These are phyloP conservation scores for Ranitomeya variabilis DNA, from an alignment of 2,113 vertebrate species.

Conservation along the genomic window DNA sequence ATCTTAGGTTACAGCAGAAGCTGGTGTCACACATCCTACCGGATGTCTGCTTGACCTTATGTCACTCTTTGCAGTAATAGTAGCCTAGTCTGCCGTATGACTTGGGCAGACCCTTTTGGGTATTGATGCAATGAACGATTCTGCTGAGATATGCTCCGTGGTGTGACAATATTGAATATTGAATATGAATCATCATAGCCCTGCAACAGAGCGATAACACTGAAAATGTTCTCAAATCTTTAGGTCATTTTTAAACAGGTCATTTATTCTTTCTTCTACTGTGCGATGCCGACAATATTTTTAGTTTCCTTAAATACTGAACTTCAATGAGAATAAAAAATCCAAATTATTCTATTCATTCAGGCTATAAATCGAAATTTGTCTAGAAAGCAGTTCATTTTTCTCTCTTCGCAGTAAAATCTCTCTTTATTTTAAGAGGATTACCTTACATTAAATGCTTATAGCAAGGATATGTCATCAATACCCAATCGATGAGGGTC, in stretches of 20 bases:
- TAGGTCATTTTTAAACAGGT: not conserved
- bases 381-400: not conserved
- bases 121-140: not conserved
- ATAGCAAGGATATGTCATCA: not conserved
- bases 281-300: not conserved
- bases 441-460: not conserved
- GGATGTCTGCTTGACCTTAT: constrained; percentile 55
- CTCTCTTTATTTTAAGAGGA: not conserved
- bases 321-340: not conserved
- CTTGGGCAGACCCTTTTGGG: not conserved
- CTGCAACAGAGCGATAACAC: not conserved
- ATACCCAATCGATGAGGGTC: not conserved
- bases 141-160: constrained; percentile 11
- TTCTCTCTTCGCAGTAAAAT: not conserved
- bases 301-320: not conserved
- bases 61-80: constrained; percentile 48
- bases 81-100: constrained; percentile 1
- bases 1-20: constrained; percentile 53
- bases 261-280: not conserved
- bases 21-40: constrained; percentile 37
- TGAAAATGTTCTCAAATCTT: not conserved
- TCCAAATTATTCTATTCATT: not conserved
- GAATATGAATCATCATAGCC: not conserved
- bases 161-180: constrained; percentile 10
- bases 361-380: not conserved